Evolutionary conservation across 2,888 invertebrate species (phyloP).

Genomic region (Hyles lineata): DNA sequence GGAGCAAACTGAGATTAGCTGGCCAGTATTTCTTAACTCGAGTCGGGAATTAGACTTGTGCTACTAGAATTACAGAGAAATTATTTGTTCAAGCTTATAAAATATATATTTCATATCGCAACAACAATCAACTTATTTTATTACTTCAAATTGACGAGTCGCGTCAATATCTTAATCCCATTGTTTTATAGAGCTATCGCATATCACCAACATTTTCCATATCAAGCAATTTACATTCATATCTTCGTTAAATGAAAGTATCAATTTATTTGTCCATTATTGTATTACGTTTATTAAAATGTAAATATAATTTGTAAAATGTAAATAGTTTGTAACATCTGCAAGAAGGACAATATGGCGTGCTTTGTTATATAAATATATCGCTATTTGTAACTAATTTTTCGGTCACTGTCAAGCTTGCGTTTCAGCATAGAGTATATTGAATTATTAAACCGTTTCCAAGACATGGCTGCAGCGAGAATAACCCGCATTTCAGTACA

Average conservation of each 20-base stretch:
- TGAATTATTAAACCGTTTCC: conserved; percentile 13
- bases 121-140: background rate
- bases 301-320: conserved; percentile 6
- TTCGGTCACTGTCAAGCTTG: conserved; percentile 15
- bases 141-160: background rate
- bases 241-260: conserved; percentile 16
- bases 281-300: background rate
- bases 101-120: background rate
- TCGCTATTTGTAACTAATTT: conserved; percentile 32
- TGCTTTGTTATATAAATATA: conserved; percentile 72
- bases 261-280: background rate
- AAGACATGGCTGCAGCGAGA: background rate
- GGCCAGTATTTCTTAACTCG: too few species aligned
- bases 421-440: conserved; percentile 4
- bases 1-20: too few species aligned
- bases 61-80: too few species aligned
- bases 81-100: background rate
- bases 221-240: conserved; percentile 3
- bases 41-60: too few species aligned
- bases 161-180: background rate
- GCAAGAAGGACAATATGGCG: conserved; percentile 77
- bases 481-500: background rate
- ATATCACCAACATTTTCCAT: conserved; percentile 9
- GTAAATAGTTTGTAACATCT: conserved; percentile 38
- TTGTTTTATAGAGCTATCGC: background rate